These are phyloP conservation scores for Halisarca cf. caerulea DNA, from an alignment of 37 sponge, comb jelly and placozoan genomes.

Conservation along the genomic window DNA sequence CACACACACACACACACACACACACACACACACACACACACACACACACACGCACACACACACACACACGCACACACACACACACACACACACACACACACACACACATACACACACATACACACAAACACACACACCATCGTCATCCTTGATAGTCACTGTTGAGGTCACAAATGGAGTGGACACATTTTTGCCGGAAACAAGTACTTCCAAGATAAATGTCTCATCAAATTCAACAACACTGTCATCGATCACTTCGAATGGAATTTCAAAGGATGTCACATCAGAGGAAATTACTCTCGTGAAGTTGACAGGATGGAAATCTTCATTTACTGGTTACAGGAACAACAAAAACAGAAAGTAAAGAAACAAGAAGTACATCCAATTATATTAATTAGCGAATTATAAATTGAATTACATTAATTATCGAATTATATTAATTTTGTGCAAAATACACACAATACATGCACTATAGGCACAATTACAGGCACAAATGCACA, in stretches of 20 bases:
- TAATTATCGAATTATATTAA: too few species aligned
- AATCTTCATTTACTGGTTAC: too few species aligned
- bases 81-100: background rate
- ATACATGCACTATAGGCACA: too few species aligned
- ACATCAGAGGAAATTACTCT: background rate
- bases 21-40: background rate
- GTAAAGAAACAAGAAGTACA: too few species aligned
- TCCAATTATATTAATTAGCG: too few species aligned
- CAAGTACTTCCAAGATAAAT: background rate
- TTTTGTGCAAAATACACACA: too few species aligned
- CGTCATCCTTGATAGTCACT: background rate
- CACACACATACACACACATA: background rate
- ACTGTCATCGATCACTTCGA: background rate
- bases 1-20: background rate
- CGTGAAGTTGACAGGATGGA: too few species aligned
- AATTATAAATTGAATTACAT: too few species aligned
- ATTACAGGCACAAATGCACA: too few species aligned
- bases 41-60: background rate
- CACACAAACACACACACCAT: background rate
- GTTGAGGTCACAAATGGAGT: background rate
- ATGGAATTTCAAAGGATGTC: background rate
- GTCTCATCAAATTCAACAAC: background rate
- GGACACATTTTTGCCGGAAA: too few species aligned
- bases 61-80: background rate
- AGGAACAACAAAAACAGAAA: too few species aligned